phyloP scores from a whole-genome alignment of 2,113 vertebrate species.

The Ceyx melanurus region DNA sequence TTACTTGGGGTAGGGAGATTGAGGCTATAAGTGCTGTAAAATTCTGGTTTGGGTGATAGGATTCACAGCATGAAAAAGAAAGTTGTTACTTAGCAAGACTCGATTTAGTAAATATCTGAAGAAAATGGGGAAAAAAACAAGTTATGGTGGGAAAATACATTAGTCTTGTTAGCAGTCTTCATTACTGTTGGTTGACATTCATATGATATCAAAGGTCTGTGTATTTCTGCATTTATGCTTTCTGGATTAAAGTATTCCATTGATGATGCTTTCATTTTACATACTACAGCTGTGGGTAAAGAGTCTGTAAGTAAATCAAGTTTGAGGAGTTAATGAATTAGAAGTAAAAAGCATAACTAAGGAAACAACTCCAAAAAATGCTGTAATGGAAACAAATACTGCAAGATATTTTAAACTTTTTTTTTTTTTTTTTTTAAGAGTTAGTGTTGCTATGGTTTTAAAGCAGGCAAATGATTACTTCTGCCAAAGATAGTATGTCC shows the following conservation, averaged over 20 bases:
- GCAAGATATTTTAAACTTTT: background rate
- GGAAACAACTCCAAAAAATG: background rate
- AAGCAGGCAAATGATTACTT: background rate
- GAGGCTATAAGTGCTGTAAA: background rate
- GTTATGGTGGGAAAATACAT: background rate
- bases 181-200: background rate
- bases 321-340: background rate
- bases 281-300: background rate
- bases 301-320: background rate
- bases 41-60: background rate
- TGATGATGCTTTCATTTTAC: background rate
- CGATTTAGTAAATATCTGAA: background rate
- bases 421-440: background rate
- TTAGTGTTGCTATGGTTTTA: background rate
- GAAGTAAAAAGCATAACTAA: background rate
- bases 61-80: background rate
- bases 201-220: background rate
- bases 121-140: background rate
- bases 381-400: background rate
- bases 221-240: background rate
- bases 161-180: background rate
- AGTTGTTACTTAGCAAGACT: background rate
- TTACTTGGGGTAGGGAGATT: background rate
- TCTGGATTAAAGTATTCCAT: background rate
- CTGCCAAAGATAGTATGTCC: background rate